Evolutionary conservation across 2,113 vertebrate genomes (phyloP), one percentile per base, ranked within the genome.

Genomic region (Fukomys damarensis): DNA sequence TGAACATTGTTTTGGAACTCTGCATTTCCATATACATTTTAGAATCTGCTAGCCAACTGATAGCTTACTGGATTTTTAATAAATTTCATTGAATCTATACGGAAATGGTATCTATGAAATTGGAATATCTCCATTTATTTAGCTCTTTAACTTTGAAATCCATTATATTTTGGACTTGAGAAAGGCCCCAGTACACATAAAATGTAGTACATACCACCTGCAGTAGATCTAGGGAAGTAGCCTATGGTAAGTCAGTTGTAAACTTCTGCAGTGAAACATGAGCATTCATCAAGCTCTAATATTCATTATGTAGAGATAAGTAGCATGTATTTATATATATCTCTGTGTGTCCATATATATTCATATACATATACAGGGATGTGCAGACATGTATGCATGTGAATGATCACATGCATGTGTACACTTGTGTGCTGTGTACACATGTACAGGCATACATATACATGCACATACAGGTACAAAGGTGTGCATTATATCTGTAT

Each of bases 231-330:
- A 30, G 24, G 81, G 43, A 32, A 65, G 28, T 10, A 46, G 13
- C 35, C 41, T 13, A 22, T 28, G 35, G 10, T 30, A 20, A 7
- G 49, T 59, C 41, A 26, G 28, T 32, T 26, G 38, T 10, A 6
- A 0, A 41, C 76, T 28, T 9, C 12, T 58, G 32, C n/a, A 9
- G 32, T 1, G 26, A 66, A 11, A 46, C n/a, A 7, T 2, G 9
- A 56, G 7, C 0, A 52, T 10, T 43, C 17, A 54, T 85, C 59
- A 59, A 54, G 20, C 52, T 58, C 5, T 7, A 59, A 14, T 16
- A 13, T 32, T 30, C 43, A 11, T 41, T 13, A 20, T 41, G 7
- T 43, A 32, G 32, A 68, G 9, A n/a, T 28, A 52, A 16, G 7
- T 41, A 8, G 54, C 12, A 9, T 12, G 41, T 12, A 5, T 56